These are phyloP conservation scores for Mesaphorura yosii DNA, from an alignment of 1,140 invertebrate genomes.

Conservation along the genomic window DNA sequence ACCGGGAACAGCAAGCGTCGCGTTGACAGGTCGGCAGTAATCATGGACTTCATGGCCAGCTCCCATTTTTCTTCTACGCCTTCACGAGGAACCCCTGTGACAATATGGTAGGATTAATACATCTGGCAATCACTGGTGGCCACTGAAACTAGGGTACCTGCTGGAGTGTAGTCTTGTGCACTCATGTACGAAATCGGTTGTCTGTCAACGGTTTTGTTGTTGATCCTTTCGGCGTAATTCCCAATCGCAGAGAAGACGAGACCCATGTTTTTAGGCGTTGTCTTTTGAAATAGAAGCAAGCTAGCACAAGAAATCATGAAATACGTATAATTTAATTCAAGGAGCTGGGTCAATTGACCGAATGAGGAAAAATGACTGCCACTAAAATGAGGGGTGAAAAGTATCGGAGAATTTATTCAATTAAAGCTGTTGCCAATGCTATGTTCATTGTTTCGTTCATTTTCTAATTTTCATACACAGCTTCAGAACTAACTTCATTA, in stretches of 20 bases:
- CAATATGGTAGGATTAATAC: background rate
- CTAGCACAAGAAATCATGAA: no score
- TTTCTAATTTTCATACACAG: no score
- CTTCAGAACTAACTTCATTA: no score
- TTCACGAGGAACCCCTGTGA: slow-evolving; percentile 1
- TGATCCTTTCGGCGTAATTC: background rate
- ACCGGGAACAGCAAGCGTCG: slow-evolving; percentile 16
- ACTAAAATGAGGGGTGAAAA: no score
- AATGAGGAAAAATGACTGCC: no score
- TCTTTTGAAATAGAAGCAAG: no score
- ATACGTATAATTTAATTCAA: no score
- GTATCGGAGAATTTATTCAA: no score
- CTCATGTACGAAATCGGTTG: slow-evolving; percentile 11
- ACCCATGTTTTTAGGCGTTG: background rate
- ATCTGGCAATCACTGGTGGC: background rate
- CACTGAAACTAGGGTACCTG: slow-evolving; percentile 2
- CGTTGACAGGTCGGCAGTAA: slow-evolving; percentile 15
- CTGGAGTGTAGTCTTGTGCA: slow-evolving; percentile 14
- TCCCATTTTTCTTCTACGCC: slow-evolving; percentile 14
- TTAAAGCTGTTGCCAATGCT: no score
- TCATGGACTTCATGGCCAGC: slow-evolving; percentile 20
- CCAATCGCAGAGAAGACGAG: background rate
- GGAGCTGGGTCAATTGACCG: no score
- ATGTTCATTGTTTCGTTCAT: no score
- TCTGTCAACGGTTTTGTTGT: background rate